These are phyloP conservation scores for Orius laevigatus DNA, from an alignment of 1,140 invertebrate genomes.

Conservation along the genomic window DNA sequence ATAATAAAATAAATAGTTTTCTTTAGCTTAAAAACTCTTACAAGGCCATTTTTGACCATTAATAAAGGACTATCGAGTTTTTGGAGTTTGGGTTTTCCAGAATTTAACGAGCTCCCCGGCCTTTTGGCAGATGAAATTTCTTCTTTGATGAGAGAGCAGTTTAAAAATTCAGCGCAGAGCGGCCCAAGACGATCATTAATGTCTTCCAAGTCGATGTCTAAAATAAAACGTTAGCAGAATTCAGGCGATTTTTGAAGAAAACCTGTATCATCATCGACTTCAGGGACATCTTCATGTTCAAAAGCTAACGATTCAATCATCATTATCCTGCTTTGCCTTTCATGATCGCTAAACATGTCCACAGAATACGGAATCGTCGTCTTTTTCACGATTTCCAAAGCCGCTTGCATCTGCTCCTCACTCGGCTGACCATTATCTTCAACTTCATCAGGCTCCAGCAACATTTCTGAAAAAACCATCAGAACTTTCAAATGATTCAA, in stretches of 20 bases:
- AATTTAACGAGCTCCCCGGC: no score
- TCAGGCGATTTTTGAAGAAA: neutral
- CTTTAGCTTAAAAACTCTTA: no score
- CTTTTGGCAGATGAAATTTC: neutral
- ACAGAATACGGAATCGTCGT: constrained; percentile 5
- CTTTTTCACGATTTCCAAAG: constrained; percentile 13
- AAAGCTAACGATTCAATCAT: constrained; percentile 16
- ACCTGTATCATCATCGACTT: constrained; percentile 8
- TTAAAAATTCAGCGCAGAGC: neutral
- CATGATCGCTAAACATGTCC: constrained; percentile 10
- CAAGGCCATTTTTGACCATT: constrained; percentile 3
- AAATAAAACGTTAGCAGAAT: neutral
- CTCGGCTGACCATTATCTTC: constrained; percentile 4
- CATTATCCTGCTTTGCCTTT: constrained; percentile 1
- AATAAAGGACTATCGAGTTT: neutral
- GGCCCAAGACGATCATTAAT: constrained; percentile 4
- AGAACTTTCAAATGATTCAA: no score
- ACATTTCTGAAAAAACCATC: no score
- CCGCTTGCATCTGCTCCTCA: constrained; percentile 7
- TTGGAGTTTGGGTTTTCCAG: no score
- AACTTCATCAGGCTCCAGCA: constrained; percentile 2
- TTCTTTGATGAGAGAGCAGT: constrained; percentile 6
- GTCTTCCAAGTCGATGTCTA: constrained; percentile 9
- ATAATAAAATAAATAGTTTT: neutral
- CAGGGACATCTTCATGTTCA: constrained; percentile 5